Conservation (phyloP, 2,888 invertebrate species). For the Philopedon plagiatum region DNA sequence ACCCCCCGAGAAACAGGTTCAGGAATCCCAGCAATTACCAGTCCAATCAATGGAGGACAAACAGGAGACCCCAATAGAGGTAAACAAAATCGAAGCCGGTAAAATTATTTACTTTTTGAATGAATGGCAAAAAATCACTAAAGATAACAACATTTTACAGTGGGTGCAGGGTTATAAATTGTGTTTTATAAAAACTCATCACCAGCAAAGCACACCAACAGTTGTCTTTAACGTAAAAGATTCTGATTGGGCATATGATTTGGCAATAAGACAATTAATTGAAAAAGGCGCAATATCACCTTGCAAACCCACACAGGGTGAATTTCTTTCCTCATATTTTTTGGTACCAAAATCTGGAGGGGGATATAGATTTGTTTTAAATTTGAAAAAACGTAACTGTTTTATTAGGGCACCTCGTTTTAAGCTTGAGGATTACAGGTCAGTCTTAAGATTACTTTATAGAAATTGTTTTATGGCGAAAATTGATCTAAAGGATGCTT, state of each 20-base stretch:
- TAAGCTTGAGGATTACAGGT: background rate
- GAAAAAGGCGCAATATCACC: background rate
- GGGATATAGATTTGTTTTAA: background rate
- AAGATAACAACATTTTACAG: background rate
- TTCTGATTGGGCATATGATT: background rate
- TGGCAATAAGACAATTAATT: background rate
- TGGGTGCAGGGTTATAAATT: background rate
- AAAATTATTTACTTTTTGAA: background rate
- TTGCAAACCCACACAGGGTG: slow-evolving; percentile 14
- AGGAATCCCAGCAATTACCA: background rate
- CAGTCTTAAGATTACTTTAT: background rate
- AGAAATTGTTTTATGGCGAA: slow-evolving; percentile 5
- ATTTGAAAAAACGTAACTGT: slow-evolving; percentile 1
- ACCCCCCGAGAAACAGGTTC: background rate
- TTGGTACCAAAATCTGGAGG: background rate
- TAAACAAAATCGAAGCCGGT: background rate
- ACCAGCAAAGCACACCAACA: background rate
- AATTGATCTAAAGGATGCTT: slow-evolving; percentile 16
- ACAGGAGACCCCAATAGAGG: background rate
- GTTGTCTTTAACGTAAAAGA: background rate
- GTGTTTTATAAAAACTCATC: background rate
- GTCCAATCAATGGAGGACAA: background rate
- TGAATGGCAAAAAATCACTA: background rate
- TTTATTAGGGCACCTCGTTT: background rate
- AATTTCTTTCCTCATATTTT: slow-evolving; percentile 25